Conservation (phyloP, 2,797 vertebrate genomes). For the Bradypodion pumilum region DNA sequence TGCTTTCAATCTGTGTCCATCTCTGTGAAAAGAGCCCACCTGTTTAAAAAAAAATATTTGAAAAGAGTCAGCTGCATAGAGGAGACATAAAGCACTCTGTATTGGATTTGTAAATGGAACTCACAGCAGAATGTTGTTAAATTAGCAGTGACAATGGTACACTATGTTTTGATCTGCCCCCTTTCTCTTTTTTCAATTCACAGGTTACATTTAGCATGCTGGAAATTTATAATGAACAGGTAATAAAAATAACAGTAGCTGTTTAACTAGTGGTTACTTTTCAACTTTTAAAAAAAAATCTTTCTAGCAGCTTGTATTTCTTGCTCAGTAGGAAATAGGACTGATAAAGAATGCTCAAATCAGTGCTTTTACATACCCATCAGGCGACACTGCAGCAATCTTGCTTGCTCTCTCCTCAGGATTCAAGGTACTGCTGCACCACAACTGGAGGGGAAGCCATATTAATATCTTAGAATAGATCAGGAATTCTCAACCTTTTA, state of each 20-base stretch:
- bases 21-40: not conserved
- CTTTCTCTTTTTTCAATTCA: slow-evolving; percentile 31
- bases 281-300: not conserved
- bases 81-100: too few relatives aligned
- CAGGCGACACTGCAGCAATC: not conserved
- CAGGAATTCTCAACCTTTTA: too few relatives aligned
- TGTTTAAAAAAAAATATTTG: not conserved
- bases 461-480: too few relatives aligned
- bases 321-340: not conserved
- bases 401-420: not conserved
- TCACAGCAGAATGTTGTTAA: not conserved
- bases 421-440: not conserved
- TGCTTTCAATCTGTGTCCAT: not conserved
- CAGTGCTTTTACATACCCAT: not conserved
- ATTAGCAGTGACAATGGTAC: not conserved
- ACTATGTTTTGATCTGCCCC: not conserved
- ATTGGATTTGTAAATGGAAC: not conserved
- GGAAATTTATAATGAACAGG: slow-evolving; percentile 92
- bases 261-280: not conserved
- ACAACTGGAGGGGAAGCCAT: not conserved
- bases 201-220: slow-evolving; percentile 91
- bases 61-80: not conserved
- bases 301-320: not conserved
- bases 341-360: not conserved
- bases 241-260: slow-evolving; percentile 54